Conservation (phyloP, 2,797 vertebrate genomes). For the Parotocinclus haroldoi region DNA sequence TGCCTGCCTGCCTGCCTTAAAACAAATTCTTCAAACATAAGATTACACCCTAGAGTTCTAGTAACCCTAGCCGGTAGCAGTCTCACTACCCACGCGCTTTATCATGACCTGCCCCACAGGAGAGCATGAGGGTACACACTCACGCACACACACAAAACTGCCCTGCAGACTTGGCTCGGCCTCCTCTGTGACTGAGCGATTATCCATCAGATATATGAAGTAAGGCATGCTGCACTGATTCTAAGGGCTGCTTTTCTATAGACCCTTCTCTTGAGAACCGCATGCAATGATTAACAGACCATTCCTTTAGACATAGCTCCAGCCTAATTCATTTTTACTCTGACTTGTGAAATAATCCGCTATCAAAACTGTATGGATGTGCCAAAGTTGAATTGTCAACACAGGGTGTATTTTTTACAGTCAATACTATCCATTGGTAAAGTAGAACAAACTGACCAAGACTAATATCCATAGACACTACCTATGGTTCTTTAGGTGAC, state of each 20-base stretch:
- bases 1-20: conserved; percentile 81
- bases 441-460: not conserved
- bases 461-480: not conserved
- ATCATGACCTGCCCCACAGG: conserved; percentile 75
- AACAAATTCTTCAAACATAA: conserved; percentile 41
- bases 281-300: conserved; percentile 29
- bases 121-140: conserved; percentile 44
- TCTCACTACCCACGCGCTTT: conserved; percentile 51
- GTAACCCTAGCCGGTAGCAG: conserved; percentile 55
- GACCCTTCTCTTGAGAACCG: conserved; percentile 25
- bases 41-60: conserved; percentile 61
- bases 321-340: conserved; percentile 34
- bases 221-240: conserved; percentile 73
- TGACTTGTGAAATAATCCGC: conserved; percentile 12
- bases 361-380: conserved; percentile 36
- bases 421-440: not conserved
- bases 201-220: conserved; percentile 47
- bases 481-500: not conserved
- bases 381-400: conserved; percentile 31
- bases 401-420: not conserved
- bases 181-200: conserved; percentile 31
- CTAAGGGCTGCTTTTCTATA: conserved; percentile 33
- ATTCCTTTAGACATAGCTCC: conserved; percentile 17
- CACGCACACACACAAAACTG: conserved; percentile 73
- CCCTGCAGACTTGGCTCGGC: conserved; percentile 63